Base-by-base conservation (phyloP, 2,113 vertebrate genomes). In the Syngnathus floridae region DNA sequence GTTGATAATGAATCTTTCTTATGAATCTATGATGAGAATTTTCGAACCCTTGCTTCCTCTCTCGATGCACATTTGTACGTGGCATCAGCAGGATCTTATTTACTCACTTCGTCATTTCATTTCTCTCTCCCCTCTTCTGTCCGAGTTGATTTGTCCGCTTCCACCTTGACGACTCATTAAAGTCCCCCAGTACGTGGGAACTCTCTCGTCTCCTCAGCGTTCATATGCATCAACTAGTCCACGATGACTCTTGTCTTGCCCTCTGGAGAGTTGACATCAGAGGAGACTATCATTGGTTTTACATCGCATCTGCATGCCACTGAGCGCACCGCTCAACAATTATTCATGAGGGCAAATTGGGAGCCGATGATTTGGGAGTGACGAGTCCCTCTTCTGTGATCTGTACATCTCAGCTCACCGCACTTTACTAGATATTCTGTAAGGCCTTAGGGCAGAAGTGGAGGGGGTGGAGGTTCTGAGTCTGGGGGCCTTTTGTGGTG, bases 271-370 rank as follows among this genome's bases (percentile, higher is more conserved):
- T 76, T 78, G 75, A 83, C 81, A 86, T 90, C 83, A 83, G 81
- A 88, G 81, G 71, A 79, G 80, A 78, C 72, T 83, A 84, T 83
- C 84, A 77, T 78, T 78, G 80, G 76, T 85, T 90, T 84, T 88
- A 88, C 86, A 87, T 85, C 73, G 82, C 49, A 61, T 70, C 77
- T 75, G 70, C 67, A 4, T 81, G 75, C 72, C 72, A 64, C 80
- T 43, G 73, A 78, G 77, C 67, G 46, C 54, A 11, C 71, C 65
- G 68, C 81, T 89, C 81, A 83, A 89, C 88, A 89, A 90, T 92
- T 92, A 91, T 92, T 91, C 88, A 91, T 91, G 89, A 91, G 82
- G 85, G 82, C 86, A 91, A 91, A 90, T 91, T 91, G 88, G 85
- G 71, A 78, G 76, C 77, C 26, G 66, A 76, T 79, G 80, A 85